Evolutionary conservation across 1,140 invertebrate genomes (phyloP), one percentile per base, ranked within the genome.

Genomic region (Heliconius hewitsoni): DNA sequence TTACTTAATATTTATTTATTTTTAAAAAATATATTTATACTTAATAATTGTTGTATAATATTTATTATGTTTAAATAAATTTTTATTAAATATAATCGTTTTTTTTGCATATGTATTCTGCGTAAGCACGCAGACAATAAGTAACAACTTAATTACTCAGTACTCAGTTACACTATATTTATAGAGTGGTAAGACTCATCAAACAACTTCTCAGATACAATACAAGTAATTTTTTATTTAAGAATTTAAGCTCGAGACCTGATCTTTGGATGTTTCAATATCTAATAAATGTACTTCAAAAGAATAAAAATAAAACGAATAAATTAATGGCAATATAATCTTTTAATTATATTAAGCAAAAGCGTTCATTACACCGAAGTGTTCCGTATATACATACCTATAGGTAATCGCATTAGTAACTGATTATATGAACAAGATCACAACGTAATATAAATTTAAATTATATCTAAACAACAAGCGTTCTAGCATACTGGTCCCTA

Each of bases 261-360:
- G 34, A 0, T 37, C 8, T 37, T 37, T 6, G 34, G 8, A 6
- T 37, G 34, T 46, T 46, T 13, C 11, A 46, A 46, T 13, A 16
- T 5, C 13, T 4, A 46, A 16, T 46, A 46, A 16, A 46, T 16
- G 16, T 46, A 46, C 42, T 46, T 46, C 0, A 46, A 46, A 46
- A 46, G 42, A 16, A 3, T 46, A 46, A 66, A 81, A 81, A 83
- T 78, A 75, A 84, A 74, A 78, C 77, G 52, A 73, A 37, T 37
- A 46, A 70, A 74, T 57, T 89, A 90, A 89, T 90, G 87, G 89
- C 87, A 91, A 92, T 91, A 92, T 92, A 90, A 85, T 80, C 74
- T 82, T 84, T 78, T 83, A 88, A 87, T 91, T 90, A 90, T 87
- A 89, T 90, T 90, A 94, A 94, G 92, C 92, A 91, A 93, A 52